Percentiles rank a stretch among this genome's conserved stretches.
Evolutionary conservation across 2,797 vertebrate species (phyloP).

Genomic region (Limosa lapponica): DNA sequence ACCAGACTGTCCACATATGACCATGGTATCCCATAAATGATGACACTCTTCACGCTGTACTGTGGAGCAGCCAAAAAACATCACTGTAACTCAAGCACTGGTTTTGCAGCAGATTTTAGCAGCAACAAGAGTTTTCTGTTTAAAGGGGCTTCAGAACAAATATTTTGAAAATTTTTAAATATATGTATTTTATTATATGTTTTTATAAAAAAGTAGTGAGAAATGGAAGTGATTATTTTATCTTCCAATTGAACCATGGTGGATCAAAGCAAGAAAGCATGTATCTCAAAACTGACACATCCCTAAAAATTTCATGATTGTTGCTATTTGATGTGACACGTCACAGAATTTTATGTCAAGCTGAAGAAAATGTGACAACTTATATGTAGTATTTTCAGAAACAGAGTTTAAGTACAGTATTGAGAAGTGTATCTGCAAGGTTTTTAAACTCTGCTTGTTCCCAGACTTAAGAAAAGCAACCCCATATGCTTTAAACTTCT

Average conservation of each 20-base stretch:
- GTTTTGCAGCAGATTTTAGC: neutral
- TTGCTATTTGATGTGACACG: slow-evolving; percentile 41
- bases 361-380: slow-evolving; percentile 31
- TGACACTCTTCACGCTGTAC: neutral
- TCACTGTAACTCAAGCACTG: neutral
- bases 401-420: neutral
- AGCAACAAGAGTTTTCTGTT: neutral
- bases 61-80: neutral
- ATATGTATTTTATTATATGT: slow-evolving; percentile 27
- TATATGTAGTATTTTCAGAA: neutral
- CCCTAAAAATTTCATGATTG: slow-evolving; percentile 41
- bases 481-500: slow-evolving; percentile 11
- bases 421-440: neutral
- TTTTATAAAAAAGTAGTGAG: slow-evolving; percentile 40
- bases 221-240: slow-evolving; percentile 55
- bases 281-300: slow-evolving; percentile 42
- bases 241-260: neutral
- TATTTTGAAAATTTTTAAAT: neutral
- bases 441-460: neutral
- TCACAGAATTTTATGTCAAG: slow-evolving; percentile 32
- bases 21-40: neutral
- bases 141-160: slow-evolving; percentile 16
- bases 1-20: neutral
- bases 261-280: slow-evolving; percentile 50
- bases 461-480: slow-evolving; percentile 16